Conservation (phyloP, 2,797 vertebrate species). For the Pseudochirops corinnae region DNA sequence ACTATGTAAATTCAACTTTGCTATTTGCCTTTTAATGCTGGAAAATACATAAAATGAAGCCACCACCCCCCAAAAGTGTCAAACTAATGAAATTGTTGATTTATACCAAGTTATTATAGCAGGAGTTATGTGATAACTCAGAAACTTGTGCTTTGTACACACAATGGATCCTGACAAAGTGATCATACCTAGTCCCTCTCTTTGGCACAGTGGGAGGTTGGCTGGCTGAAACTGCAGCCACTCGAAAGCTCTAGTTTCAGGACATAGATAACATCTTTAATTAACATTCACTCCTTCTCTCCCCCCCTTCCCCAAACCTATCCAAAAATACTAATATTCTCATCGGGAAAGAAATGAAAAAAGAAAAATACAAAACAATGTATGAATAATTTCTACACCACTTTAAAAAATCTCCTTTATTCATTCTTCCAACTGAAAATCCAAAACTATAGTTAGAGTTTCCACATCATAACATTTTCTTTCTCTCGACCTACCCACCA, state of each 20-base stretch:
- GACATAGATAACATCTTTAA: constrained; percentile 48
- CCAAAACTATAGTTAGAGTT: constrained; percentile 6
- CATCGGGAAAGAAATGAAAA: constrained; percentile 20
- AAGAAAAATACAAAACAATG: neutral
- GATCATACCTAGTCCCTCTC: neutral
- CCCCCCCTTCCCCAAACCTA: constrained; percentile 30
- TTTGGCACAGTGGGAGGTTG: neutral
- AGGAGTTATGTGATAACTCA: neutral
- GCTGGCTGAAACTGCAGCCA: constrained; percentile 38
- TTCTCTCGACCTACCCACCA: constrained; percentile 30
- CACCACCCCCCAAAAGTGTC: neutral
- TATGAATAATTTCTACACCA: neutral
- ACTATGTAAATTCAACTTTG: constrained; percentile 26
- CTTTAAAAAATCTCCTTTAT: constrained; percentile 19
- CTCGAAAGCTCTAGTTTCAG: constrained; percentile 37
- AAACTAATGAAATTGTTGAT: constrained; percentile 46
- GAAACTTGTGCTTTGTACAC: neutral
- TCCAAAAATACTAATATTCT: constrained; percentile 56
- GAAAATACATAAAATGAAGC: constrained; percentile 21
- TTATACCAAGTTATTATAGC: neutral
- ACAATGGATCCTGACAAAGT: constrained; percentile 30
- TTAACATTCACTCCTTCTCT: constrained; percentile 51
- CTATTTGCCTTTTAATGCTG: constrained; percentile 49
- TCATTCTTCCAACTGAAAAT: constrained; percentile 22
- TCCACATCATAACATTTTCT: neutral